Conservation (phyloP, 2,888 invertebrate species). For the Polyommatus iphigenia region DNA sequence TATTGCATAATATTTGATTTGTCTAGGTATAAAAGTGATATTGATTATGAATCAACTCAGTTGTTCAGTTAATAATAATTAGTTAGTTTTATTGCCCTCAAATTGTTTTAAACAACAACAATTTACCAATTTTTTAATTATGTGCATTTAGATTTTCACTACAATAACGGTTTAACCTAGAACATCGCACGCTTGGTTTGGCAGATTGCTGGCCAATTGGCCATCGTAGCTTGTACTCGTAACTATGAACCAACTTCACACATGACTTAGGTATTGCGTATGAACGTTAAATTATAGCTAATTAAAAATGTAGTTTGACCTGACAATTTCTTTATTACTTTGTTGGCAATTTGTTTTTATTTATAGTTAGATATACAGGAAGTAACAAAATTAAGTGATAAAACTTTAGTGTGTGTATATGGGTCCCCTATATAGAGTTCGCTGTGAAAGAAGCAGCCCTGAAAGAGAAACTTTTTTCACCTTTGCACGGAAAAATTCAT, state of each 20-base stretch:
- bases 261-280: conserved; percentile 34
- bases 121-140: neutral
- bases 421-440: no score
- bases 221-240: neutral
- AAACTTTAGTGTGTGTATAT: no score
- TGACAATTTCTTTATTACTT: neutral
- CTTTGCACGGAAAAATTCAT: no score
- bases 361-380: no score
- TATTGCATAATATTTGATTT: no score
- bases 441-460: no score
- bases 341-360: neutral
- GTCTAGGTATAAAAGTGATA: no score
- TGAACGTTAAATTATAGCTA: conserved; percentile 52
- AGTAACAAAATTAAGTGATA: no score
- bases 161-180: neutral
- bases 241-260: conserved; percentile 7
- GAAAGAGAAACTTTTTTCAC: no score
- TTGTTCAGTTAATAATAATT: neutral
- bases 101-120: neutral
- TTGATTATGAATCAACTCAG: neutral
- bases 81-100: neutral
- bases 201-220: neutral
- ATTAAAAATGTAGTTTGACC: neutral
- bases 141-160: neutral
- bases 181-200: conserved; percentile 5